phyloP scores from a whole-genome alignment of 1,140 invertebrate species.

The Forficula auricularia region DNA sequence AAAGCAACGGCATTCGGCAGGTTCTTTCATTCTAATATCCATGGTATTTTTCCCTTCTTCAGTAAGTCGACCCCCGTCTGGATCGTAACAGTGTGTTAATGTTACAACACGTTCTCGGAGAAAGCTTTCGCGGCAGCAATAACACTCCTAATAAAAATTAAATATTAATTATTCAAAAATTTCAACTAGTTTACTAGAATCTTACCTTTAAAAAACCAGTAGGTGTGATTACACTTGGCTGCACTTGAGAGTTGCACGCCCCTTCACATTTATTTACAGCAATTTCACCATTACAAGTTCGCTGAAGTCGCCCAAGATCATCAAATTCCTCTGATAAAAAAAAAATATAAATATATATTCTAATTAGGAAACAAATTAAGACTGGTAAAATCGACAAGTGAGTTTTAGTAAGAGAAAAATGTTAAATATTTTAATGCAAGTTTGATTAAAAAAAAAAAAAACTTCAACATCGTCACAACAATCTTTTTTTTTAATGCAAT shows the following conservation, averaged over 20 bases:
- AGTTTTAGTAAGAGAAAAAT: slow-evolving; percentile 5
- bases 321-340: slow-evolving; percentile 74
- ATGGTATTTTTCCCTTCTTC: slow-evolving; percentile 39
- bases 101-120: slow-evolving; percentile 61
- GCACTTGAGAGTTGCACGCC: slow-evolving; percentile 72
- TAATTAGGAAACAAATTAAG: background rate
- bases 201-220: slow-evolving; percentile 79
- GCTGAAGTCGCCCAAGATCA: slow-evolving; percentile 53
- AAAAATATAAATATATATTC: slow-evolving; percentile 9
- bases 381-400: background rate
- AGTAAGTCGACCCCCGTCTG: slow-evolving; percentile 57
- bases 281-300: slow-evolving; percentile 74
- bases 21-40: slow-evolving; percentile 66
- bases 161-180: too few relatives aligned
- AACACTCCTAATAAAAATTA: slow-evolving; percentile 51
- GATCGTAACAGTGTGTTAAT: slow-evolving; percentile 68
- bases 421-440: too few relatives aligned
- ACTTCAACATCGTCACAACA: too few relatives aligned
- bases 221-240: slow-evolving; percentile 68
- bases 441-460: too few relatives aligned
- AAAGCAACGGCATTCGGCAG: slow-evolving; percentile 72
- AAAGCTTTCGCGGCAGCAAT: slow-evolving; percentile 73
- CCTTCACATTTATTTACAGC: slow-evolving; percentile 79
- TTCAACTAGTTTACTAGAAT: too few relatives aligned
- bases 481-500: too few relatives aligned